Conservation (phyloP, 2,797 vertebrate genomes). For the Tolypeutes matacus region DNA sequence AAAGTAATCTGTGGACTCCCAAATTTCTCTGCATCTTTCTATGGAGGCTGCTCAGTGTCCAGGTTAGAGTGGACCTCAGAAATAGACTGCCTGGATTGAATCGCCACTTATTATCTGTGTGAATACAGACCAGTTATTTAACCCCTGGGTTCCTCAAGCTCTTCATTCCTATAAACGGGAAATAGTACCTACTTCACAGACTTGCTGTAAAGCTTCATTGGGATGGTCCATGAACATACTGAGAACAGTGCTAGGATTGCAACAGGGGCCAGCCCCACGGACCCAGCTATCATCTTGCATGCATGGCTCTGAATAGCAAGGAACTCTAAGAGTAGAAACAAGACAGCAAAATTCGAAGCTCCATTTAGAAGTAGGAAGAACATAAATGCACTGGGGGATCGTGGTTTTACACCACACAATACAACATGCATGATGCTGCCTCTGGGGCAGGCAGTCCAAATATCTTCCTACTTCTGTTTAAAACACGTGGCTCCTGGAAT, state of each 20-base stretch:
- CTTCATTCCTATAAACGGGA: not conserved
- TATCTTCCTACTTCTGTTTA: not conserved
- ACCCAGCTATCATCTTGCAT: not conserved
- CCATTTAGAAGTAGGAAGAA: not conserved
- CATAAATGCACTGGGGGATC: not conserved
- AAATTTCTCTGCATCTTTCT: not conserved
- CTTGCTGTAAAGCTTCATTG: not conserved
- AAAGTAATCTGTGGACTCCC: no score
- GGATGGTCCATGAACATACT: not conserved
- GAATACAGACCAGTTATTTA: not conserved
- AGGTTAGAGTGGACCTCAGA: not conserved
- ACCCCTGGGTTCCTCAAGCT: not conserved
- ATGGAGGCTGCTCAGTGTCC: not conserved
- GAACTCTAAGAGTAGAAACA: not conserved
- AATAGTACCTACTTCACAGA: rapidly evolving
- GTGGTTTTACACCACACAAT: not conserved
- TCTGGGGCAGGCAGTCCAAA: rapidly evolving
- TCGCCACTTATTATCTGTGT: not conserved
- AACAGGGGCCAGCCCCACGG: not conserved
- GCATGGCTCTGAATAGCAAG: not conserved
- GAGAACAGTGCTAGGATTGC: not conserved
- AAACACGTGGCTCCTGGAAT: not conserved
- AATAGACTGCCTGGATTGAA: not conserved
- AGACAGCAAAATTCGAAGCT: not conserved
- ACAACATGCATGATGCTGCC: not conserved